Conservation (phyloP, 1,140 invertebrate genomes). For the Drosophila orosa region DNA sequence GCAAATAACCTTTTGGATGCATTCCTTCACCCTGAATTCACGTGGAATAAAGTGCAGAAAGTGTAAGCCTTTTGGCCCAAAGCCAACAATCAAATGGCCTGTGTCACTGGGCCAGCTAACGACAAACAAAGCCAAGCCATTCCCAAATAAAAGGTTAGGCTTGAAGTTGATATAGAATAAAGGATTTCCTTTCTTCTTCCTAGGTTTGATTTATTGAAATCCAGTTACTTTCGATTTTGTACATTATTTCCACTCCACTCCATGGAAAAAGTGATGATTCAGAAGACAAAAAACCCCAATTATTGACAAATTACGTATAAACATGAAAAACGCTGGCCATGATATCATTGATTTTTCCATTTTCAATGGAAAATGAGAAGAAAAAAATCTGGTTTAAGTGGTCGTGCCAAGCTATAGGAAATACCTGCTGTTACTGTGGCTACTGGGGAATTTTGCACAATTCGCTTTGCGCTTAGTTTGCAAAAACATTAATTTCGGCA, state of each 20-base stretch:
- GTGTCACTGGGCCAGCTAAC: conserved; percentile 39
- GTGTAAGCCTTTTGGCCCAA: conserved; percentile 31
- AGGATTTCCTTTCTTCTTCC: not conserved
- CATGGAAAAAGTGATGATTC: not conserved
- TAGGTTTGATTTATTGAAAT: not conserved
- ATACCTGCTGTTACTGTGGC: conserved; percentile 21
- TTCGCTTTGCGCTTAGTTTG: conserved; percentile 27
- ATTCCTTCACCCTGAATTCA: conserved; percentile 4
- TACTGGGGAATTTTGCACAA: conserved; percentile 24
- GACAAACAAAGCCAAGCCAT: conserved; percentile 7
- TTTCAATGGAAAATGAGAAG: conserved; percentile 13
- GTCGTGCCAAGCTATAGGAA: conserved; percentile 18
- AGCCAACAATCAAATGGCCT: conserved; percentile 46
- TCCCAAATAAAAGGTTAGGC: conserved; percentile 13
- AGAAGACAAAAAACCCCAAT: conserved; percentile 14
- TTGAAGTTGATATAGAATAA: not conserved
- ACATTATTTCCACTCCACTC: not conserved
- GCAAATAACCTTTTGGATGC: conserved; percentile 16
- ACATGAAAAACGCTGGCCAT: conserved; percentile 24
- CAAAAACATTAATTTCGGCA: conserved; percentile 34
- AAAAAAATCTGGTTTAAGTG: conserved; percentile 11
- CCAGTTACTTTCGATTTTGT: conserved; percentile 2
- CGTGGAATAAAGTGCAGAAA: conserved; percentile 5
- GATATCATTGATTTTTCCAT: conserved; percentile 25
- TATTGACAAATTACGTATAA: conserved; percentile 33